phyloP scores from a whole-genome alignment of 2,888 invertebrate genomes.

The Cheilosia pagana region DNA sequence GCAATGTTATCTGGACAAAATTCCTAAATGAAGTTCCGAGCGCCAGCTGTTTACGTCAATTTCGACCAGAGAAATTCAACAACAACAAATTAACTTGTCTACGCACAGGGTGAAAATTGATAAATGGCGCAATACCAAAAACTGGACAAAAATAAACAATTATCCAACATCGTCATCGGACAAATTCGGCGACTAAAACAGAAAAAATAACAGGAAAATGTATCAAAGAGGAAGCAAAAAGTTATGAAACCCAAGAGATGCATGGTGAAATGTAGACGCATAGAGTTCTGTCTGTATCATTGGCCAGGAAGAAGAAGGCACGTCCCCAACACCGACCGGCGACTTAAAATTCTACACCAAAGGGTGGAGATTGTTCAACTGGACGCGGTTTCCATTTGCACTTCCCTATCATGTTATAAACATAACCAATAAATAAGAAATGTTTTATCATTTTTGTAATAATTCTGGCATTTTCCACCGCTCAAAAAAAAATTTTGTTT shows the following conservation, averaged over 20 bases:
- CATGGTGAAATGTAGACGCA: slow-evolving; percentile 1
- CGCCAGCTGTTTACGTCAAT: slow-evolving; percentile 7
- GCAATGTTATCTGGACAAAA: no score
- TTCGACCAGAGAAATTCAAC: slow-evolving; percentile 11
- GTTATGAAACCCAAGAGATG: slow-evolving; percentile 30
- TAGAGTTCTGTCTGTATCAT: not conserved
- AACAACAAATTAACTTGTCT: not conserved
- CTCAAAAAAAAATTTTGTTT: slow-evolving; percentile 13
- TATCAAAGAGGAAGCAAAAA: not conserved
- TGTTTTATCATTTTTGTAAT: not conserved
- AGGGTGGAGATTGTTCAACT: not conserved
- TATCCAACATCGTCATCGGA: not conserved
- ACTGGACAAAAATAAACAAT: slow-evolving; percentile 41
- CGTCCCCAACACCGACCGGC: no score
- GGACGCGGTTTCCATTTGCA: slow-evolving; percentile 1
- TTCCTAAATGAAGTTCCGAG: not conserved
- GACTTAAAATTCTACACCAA: no score
- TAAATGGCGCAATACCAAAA: slow-evolving; percentile 29
- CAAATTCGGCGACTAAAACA: not conserved
- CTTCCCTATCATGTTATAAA: slow-evolving; percentile 2
- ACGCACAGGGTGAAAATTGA: slow-evolving; percentile 1
- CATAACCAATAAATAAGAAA: slow-evolving; percentile 2
- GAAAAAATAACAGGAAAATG: not conserved
- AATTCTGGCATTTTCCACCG: no score
- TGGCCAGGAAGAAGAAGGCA: not conserved